phyloP scores from a whole-genome alignment of 2,888 invertebrate species.

The Brassicogethes aeneus region DNA sequence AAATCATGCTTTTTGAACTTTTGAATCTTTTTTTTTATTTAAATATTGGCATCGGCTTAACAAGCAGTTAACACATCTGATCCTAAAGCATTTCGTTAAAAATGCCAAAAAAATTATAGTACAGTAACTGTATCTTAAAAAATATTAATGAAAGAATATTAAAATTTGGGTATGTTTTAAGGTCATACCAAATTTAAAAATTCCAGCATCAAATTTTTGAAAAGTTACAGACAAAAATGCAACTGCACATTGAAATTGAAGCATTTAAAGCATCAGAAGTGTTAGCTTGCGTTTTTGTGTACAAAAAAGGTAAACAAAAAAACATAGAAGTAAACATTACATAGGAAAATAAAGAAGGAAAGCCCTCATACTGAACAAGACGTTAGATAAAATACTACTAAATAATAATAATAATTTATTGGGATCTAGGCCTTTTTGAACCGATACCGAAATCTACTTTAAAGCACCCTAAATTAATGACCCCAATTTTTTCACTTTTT shows the following conservation, averaged over 20 bases:
- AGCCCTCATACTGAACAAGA: constrained; percentile 36
- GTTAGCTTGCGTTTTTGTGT: constrained; percentile 31
- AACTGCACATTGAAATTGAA: no score
- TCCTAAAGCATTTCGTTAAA: no score
- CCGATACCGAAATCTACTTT: constrained; percentile 21
- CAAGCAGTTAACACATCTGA: constrained; percentile 25
- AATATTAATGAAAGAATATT: no score
- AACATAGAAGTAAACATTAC: constrained; percentile 12
- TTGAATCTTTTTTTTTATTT: constrained; percentile 7
- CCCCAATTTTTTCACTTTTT: no score
- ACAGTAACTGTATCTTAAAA: no score
- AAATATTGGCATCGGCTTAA: constrained; percentile 30
- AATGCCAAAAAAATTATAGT: no score
- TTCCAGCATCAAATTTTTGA: no score
- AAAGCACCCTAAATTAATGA: no score
- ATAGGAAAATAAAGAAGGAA: constrained; percentile 36
- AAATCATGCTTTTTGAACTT: constrained; percentile 29
- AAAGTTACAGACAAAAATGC: no score
- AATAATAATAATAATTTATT: no score
- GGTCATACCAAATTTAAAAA: no score
- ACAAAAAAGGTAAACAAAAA: constrained; percentile 16
- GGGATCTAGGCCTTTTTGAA: constrained; percentile 16
- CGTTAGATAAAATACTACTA: constrained; percentile 9
- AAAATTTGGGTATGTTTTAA: no score
- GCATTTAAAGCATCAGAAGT: constrained; percentile 24